These are phyloP conservation scores for Cavia aperea DNA, from an alignment of 2,113 vertebrate genomes.

Conservation along the genomic window DNA sequence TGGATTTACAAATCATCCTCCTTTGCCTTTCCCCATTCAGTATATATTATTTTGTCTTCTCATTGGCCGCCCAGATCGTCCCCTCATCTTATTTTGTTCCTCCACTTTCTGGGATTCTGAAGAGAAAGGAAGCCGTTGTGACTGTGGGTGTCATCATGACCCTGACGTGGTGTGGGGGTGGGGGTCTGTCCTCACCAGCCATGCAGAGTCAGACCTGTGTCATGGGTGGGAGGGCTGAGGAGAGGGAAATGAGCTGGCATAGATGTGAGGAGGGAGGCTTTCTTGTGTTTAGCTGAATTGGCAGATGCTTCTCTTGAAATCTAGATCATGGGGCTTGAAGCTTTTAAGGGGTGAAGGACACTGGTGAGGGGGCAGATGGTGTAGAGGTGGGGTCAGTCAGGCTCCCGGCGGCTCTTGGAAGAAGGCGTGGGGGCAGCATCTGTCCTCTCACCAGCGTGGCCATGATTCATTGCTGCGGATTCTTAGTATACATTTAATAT, in stretches of 20 bases:
- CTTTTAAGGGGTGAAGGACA: neutral
- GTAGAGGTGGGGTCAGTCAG: neutral
- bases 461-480: neutral
- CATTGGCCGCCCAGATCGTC: neutral
- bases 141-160: neutral
- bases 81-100: neutral
- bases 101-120: slow-evolving; percentile 28
- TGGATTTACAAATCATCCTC: slow-evolving; percentile 38
- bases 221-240: neutral
- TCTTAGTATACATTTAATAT: neutral
- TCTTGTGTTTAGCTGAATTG: neutral
- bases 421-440: neutral
- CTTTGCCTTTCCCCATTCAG: neutral
- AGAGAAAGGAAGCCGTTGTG: slow-evolving; percentile 4
- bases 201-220: neutral
- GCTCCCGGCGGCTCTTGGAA: neutral
- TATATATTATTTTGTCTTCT: slow-evolving; percentile 30
- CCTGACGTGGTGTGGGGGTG: neutral
- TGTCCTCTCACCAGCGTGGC: neutral
- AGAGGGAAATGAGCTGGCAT: neutral
- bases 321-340: neutral
- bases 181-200: neutral
- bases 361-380: neutral
- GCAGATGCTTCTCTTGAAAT: slow-evolving; percentile 21
- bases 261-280: neutral